Base-by-base conservation (phyloP, 2,888 invertebrate genomes). In the Eilema depressum region DNA sequence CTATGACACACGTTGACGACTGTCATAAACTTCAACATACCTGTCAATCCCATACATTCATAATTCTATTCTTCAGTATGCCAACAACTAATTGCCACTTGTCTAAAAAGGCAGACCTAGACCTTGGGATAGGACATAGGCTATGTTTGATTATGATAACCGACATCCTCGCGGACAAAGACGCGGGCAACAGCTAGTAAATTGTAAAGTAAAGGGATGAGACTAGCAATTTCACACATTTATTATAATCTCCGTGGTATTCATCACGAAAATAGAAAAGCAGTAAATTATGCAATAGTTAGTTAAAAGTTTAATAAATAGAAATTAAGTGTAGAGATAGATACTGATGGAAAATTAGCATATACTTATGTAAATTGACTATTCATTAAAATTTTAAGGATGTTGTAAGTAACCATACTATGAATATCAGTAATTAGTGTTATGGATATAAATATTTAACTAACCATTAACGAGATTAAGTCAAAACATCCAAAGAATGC, bases 361-460 rank as follows among this genome's bases (percentile, higher is more conserved):
- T 63, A 26, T 57, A 20, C 3, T 17, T 59, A 47, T 57, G 59
- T 41, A 25, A 69, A 60, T 64, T 28, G 53, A n/a, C 23, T 28
- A 28, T 11, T 37, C 63, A 63, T 69, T 47, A 64, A 0, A 69
- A 64, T 69, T 59, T 63, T 63, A 63, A 57, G 41, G 28, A 26
- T 64, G 47, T 20, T 59, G 23, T 23, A 5, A 63, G 26, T 53
- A 62, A 3, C 11, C 26, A n/a, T 25, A 37, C 26, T 4, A 12
- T 59, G 25, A 64, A 64, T 59, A 60, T 41, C 8, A n/a, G n/a
- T 53, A 53, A 53, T 53, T 47, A 47, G 47, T 47, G 20, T 17
- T 17, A 47, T 47, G 20, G 20, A 47, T 53, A n/a, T 53, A 53
- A 53, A 53, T n/a, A 53, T 53, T 53, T 53, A n/a, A 53, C 8